Base-by-base conservation (phyloP, 2,888 invertebrate genomes). In the Galerucella calmariensis region DNA sequence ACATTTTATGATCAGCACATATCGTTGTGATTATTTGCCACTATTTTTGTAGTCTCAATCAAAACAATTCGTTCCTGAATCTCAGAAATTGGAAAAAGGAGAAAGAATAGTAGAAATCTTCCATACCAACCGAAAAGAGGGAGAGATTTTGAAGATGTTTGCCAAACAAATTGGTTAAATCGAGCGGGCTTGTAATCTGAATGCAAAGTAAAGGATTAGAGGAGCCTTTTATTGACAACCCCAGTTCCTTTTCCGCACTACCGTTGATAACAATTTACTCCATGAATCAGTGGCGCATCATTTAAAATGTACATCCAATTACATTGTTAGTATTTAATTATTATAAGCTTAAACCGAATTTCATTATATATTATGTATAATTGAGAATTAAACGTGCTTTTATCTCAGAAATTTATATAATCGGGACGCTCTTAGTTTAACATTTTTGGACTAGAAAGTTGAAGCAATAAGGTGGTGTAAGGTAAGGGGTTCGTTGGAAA, bases 111-210 rank as follows among this genome's bases (percentile, higher is more conserved):
- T 44, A 75, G 73, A 68, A 69, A 68, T 74, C 74, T 70, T 62
- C 67, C 53, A 62, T 74, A 56, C 67, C 74, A 63, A 74, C 70
- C 59, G 74, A 73, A 59, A 70, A 69, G 56, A 65, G 46, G 46
- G 63, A 46, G 73, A 2, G 16, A 20, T 68, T 75, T 72, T 78
- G 80, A 81, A 82, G 82, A 81, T 85, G 85, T 86, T 86, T 86
- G 84, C 83, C 81, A 83, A 84, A 82, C 84, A 85, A 86, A 86
- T 86, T 86, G 86, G 85, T 85, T 85, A 85, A 86, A 86, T 86
- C 85, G 85, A 83, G 85, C 85, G 83, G 80, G 83, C 81, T 82
- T 82, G 84, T 85, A 84, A 85, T 85, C 84, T 83, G 83, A 83
- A 85, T 83, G 84, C 85, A 84, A 84, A 84, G 84, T 84, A 83